Conservation (phyloP, 2,797 vertebrate genomes). For the Lepus oiostolus region DNA sequence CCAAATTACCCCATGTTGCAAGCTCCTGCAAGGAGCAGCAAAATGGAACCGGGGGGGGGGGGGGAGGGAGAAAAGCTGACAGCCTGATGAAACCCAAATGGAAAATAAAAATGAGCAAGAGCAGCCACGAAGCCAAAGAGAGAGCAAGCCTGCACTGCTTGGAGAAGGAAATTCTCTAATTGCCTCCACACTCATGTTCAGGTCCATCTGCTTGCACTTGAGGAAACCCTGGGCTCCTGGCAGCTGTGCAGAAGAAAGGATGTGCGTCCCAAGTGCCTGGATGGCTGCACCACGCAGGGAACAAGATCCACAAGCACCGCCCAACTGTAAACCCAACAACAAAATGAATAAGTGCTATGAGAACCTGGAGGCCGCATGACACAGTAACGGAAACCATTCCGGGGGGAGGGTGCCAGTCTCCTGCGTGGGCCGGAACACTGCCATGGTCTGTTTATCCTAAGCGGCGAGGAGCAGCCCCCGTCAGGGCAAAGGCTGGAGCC, state of each 20-base stretch:
- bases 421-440: not conserved
- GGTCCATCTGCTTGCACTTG: constrained; percentile 66
- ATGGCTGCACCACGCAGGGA: not conserved
- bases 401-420: not conserved
- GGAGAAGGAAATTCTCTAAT: constrained; percentile 66
- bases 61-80: constrained; percentile 60
- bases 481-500: not conserved
- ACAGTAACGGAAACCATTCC: not conserved
- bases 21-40: constrained; percentile 24
- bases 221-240: constrained; percentile 34
- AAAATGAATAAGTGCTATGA: not conserved
- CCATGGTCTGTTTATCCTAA: not conserved
- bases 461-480: not conserved
- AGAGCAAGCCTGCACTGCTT: constrained; percentile 70
- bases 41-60: constrained; percentile 56
- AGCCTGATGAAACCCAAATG: constrained; percentile 82
- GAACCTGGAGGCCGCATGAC: not conserved
- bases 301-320: not conserved
- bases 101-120: constrained; percentile 76
- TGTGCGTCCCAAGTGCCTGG: not conserved
- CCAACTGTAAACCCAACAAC: not conserved
- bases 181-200: constrained; percentile 54
- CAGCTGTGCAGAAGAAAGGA: constrained; percentile 6
- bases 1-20: constrained; percentile 78
- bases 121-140: constrained; percentile 76